phyloP scores from a whole-genome alignment of 2,888 invertebrate species.

The Polydrusus pterygomalis region DNA sequence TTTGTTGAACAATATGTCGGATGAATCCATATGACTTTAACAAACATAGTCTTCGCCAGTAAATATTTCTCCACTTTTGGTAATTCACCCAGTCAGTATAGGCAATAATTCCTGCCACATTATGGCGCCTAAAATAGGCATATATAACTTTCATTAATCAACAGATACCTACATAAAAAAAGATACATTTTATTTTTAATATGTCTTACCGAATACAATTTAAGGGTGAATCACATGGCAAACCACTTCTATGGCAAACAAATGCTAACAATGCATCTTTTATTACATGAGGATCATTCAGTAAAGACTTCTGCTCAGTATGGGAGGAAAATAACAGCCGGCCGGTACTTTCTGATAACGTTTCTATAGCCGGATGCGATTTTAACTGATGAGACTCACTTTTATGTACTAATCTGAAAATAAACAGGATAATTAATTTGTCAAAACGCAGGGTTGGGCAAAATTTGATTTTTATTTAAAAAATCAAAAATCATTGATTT shows the following conservation, averaged over 20 bases:
- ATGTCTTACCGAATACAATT: constrained; percentile 69
- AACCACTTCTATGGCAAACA: constrained; percentile 86
- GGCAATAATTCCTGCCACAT: constrained; percentile 86
- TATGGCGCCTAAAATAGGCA: constrained; percentile 71
- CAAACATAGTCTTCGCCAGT: constrained; percentile 80
- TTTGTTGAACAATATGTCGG: constrained; percentile 86
- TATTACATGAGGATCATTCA: constrained; percentile 81
- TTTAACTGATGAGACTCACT: constrained; percentile 80
- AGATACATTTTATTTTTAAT: no score
- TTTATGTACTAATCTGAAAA: constrained; percentile 74
- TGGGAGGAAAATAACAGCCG: constrained; percentile 81
- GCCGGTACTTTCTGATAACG: constrained; percentile 80
- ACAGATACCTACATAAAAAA: no score
- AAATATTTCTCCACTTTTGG: constrained; percentile 76
- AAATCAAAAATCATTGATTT: no score
- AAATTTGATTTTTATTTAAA: no score
- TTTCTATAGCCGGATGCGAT: constrained; percentile 84
- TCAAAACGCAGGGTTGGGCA: no score
- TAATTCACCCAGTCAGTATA: constrained; percentile 88
- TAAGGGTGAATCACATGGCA: constrained; percentile 82
- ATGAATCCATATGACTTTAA: constrained; percentile 89
- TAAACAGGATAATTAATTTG: neutral
- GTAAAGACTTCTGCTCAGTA: constrained; percentile 73
- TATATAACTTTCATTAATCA: no score
- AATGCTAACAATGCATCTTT: constrained; percentile 89